A percentile compares a stretch with the other conserved stretches of the same genome.
Evolutionary conservation across 2,888 invertebrate species (phyloP).

Genomic region (Plutella xylostella): DNA sequence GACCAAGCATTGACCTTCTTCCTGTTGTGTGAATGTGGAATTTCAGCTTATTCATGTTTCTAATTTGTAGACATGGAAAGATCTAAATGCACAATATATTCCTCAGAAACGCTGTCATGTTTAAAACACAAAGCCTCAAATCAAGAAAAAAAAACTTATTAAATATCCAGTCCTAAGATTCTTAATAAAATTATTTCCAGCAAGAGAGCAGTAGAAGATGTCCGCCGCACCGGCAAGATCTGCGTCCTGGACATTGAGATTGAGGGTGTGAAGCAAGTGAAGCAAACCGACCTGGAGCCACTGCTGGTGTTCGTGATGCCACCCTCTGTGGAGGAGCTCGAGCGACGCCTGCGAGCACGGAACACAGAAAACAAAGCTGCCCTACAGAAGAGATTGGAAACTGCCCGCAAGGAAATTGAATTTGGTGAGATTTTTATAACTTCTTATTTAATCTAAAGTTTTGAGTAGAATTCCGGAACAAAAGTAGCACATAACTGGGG

Average conservation of each 20-base stretch:
- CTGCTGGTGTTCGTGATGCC: conserved; percentile 92
- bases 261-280: conserved; percentile 91
- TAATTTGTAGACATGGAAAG: too few relatives aligned
- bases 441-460: too few relatives aligned
- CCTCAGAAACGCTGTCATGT: background rate
- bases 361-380: conserved; percentile 94
- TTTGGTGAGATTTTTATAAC: conserved; percentile 73
- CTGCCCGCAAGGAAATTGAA: conserved; percentile 84
- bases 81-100: too few relatives aligned
- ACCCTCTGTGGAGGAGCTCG: conserved; percentile 85
- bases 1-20: too few relatives aligned
- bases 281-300: conserved; percentile 84
- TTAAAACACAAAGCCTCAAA: too few relatives aligned
- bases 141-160: too few relatives aligned
- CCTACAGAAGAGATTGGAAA: conserved; percentile 79
- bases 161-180: too few relatives aligned
- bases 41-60: too few relatives aligned
- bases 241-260: conserved; percentile 96
- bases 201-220: conserved; percentile 85
- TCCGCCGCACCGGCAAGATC: conserved; percentile 83
- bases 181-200: too few relatives aligned
- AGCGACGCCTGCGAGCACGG: conserved; percentile 77
- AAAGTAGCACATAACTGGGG: too few relatives aligned
- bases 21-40: too few relatives aligned
- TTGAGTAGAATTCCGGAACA: too few relatives aligned